A percentile compares a stretch with the other conserved stretches of the same genome.
These are phyloP conservation scores for Atta texana DNA, from an alignment of 1,140 invertebrate genomes.

Conservation along the genomic window DNA sequence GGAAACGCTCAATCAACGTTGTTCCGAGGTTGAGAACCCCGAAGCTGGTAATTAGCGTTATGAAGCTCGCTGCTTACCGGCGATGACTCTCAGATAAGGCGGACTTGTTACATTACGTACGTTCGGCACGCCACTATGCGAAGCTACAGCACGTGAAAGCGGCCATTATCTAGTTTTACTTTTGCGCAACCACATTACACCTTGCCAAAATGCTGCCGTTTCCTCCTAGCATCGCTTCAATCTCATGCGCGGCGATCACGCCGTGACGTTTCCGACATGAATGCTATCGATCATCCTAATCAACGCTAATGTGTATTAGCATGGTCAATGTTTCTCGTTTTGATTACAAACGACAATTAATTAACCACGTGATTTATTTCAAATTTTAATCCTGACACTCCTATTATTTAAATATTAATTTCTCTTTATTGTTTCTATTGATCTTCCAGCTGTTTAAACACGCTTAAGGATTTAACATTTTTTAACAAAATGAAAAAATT, in stretches of 20 bases:
- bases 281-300: background rate
- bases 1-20: conserved; percentile 56
- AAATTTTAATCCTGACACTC: background rate
- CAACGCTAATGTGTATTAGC: background rate
- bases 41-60: conserved; percentile 84
- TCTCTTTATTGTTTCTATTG: background rate
- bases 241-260: background rate
- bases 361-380: background rate
- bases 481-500: too few species aligned
- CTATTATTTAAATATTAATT: background rate
- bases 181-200: conserved; percentile 77
- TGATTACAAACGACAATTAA: background rate
- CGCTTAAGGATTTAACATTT: background rate
- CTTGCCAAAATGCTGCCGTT: conserved; percentile 62
- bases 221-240: background rate
- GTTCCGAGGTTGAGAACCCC: conserved; percentile 72
- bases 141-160: conserved; percentile 84
- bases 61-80: conserved; percentile 81
- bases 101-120: conserved; percentile 80
- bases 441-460: background rate
- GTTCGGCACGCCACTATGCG: conserved; percentile 79
- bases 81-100: conserved; percentile 83
- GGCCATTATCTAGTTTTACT: conserved; percentile 84
- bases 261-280: background rate
- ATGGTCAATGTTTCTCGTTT: background rate